These are phyloP conservation scores for Meloidogyne chitwoodi DNA, from an alignment of 1,140 invertebrate species.

Conservation along the genomic window DNA sequence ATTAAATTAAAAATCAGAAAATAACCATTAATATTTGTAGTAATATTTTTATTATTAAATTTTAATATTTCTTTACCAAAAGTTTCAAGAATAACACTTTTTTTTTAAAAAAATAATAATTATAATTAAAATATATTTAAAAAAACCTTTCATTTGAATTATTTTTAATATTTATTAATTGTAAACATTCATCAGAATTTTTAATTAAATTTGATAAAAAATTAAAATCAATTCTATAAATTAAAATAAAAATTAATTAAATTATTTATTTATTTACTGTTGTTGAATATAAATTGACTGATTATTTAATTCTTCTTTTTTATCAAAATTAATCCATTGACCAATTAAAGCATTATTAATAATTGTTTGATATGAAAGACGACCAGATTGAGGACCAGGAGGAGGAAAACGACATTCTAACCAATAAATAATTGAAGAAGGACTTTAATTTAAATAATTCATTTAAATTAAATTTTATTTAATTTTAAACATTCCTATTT, in stretches of 20 bases:
- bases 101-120: too few relatives aligned
- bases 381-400: slow-evolving; percentile 1
- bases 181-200: not conserved
- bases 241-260: not conserved
- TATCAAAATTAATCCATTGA: not conserved
- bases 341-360: slow-evolving; percentile 14
- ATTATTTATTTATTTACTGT: not conserved
- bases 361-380: slow-evolving; percentile 11
- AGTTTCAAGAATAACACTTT: not conserved
- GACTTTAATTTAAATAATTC: not conserved
- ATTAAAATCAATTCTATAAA: not conserved
- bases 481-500: too few relatives aligned
- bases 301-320: not conserved
- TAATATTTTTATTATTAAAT: not conserved
- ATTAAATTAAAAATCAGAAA: not conserved
- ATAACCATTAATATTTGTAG: not conserved
- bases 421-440: not conserved
- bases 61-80: not conserved
- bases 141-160: not conserved
- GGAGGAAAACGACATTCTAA: slow-evolving; percentile 18
- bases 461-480: not conserved
- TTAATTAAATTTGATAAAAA: not conserved
- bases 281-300: not conserved
- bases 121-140: not conserved
- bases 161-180: not conserved